These are phyloP conservation scores for Telmatochromis sp. DNA, from an alignment of 2,113 vertebrate genomes.

Conservation along the genomic window DNA sequence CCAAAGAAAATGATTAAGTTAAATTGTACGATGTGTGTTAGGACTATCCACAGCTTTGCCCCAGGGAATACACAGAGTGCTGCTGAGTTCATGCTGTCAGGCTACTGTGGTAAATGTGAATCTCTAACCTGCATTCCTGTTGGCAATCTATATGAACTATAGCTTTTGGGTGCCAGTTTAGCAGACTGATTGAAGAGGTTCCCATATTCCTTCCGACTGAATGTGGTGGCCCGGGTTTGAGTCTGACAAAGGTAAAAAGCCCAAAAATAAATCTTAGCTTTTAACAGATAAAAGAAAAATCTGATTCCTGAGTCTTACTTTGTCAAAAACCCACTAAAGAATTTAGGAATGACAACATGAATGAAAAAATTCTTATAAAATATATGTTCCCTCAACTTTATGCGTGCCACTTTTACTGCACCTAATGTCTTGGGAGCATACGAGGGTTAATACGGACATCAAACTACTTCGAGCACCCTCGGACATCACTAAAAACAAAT, in stretches of 20 bases:
- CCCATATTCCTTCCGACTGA: not conserved
- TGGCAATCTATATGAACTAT: not conserved
- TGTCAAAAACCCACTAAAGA: not conserved
- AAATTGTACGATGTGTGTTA: not conserved
- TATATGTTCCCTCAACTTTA: not conserved
- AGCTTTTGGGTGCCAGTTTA: not conserved
- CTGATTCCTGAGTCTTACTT: not conserved
- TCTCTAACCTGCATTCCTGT: not conserved
- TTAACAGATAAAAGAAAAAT: not conserved
- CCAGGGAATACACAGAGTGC: not conserved
- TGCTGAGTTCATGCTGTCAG: not conserved
- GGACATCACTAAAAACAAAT: not conserved
- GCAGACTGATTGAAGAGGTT: not conserved
- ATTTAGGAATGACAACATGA: not conserved
- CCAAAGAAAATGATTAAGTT: accelerated
- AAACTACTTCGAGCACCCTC: not conserved
- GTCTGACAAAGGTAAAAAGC: not conserved
- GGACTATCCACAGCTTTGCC: not conserved
- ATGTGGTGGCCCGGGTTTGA: accelerated
- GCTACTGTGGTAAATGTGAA: not conserved
- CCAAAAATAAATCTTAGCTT: not conserved
- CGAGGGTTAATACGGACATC: accelerated
- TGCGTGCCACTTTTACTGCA: not conserved
- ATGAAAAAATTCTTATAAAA: accelerated
- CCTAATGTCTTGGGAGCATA: not conserved